Percentiles rank a stretch among this genome's conserved stretches.
phyloP scores from a whole-genome alignment of 1,140 invertebrate species.

The Proales similis region DNA sequence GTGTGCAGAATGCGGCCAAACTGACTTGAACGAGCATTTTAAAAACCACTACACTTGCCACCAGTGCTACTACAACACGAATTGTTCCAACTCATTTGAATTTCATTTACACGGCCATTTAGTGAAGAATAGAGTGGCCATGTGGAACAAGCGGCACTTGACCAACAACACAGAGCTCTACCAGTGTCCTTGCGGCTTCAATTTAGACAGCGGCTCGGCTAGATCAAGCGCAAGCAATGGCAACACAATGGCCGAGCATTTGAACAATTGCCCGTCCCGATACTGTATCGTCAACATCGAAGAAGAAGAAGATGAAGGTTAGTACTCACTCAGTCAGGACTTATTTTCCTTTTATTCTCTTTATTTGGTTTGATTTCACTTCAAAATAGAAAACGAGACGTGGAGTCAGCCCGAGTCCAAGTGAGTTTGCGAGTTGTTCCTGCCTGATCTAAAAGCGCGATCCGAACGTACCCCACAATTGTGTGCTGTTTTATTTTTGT shows the following conservation, averaged over 20 bases:
- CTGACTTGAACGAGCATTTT: constrained; percentile 11
- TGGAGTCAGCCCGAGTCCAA: too few relatives aligned
- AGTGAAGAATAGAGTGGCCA: constrained; percentile 23
- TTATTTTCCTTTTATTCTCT: too few relatives aligned
- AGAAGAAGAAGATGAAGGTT: too few relatives aligned
- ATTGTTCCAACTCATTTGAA: constrained; percentile 25
- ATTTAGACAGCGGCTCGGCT: neutral
- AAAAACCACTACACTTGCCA: constrained; percentile 33
- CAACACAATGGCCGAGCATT: constrained; percentile 31
- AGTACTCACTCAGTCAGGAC: too few relatives aligned
- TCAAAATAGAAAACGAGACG: too few relatives aligned
- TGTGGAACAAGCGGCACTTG: constrained; percentile 19
- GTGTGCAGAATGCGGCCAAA: constrained; percentile 26
- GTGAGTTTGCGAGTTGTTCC: too few relatives aligned
- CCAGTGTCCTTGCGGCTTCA: constrained; percentile 26
- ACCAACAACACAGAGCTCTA: constrained; percentile 4
- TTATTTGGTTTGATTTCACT: too few relatives aligned
- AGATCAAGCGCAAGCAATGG: constrained; percentile 16
- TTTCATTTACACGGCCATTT: constrained; percentile 37
- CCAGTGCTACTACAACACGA: constrained; percentile 34
- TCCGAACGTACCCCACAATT: too few relatives aligned
- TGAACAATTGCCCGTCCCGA: constrained; percentile 23
- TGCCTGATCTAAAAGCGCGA: too few relatives aligned
- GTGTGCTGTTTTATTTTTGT: too few relatives aligned
- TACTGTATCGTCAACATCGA: too few relatives aligned